A percentile compares a stretch with the other conserved stretches of the same genome.
phyloP scores from a whole-genome alignment of 2,113 vertebrate species.

The Mesocricetus auratus region DNA sequence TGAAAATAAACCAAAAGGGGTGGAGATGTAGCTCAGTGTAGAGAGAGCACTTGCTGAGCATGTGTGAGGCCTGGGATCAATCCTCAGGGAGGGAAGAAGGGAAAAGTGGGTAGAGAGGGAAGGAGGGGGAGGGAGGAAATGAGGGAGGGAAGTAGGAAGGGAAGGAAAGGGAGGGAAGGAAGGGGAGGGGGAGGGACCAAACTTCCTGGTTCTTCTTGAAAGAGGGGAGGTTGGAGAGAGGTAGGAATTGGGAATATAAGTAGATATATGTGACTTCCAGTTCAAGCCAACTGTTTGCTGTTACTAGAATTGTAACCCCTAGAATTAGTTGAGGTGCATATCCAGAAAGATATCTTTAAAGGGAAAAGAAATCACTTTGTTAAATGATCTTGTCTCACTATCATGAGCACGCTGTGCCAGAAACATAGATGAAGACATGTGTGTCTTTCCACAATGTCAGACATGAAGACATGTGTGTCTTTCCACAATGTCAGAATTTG shows the following conservation, averaged over 20 bases:
- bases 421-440: background rate
- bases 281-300: background rate
- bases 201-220: background rate
- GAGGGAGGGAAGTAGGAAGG: background rate
- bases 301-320: background rate
- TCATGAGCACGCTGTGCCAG: background rate
- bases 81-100: background rate
- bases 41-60: background rate
- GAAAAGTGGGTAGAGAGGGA: background rate
- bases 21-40: background rate
- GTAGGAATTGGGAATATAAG: background rate
- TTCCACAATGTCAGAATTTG: background rate
- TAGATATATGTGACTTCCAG: background rate
- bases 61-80: background rate
- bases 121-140: background rate
- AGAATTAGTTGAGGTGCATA: background rate
- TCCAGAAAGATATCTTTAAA: background rate
- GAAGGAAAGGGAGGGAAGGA: background rate
- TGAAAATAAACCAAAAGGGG: background rate
- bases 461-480: background rate
- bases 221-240: background rate
- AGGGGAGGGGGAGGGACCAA: background rate
- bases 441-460: background rate
- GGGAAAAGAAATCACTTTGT: constrained; percentile 15
- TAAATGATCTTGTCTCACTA: background rate